A percentile compares a stretch with the other conserved stretches of the same genome.
Evolutionary conservation across 2,113 vertebrate species (phyloP).

Genomic region (Callithrix jacchus): DNA sequence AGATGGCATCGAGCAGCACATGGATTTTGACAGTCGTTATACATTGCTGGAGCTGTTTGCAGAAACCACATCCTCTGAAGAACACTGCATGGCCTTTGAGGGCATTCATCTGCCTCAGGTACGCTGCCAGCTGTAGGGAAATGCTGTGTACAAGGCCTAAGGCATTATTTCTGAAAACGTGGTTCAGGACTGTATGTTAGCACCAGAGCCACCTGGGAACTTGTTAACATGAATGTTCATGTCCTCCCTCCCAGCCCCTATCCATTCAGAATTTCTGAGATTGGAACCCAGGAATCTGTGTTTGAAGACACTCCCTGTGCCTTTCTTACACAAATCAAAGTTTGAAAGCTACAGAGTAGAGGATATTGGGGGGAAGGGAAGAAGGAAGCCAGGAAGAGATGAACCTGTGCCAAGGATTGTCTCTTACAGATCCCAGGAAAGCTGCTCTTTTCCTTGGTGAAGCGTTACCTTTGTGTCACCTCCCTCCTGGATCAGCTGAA

Average conservation of each 20-base stretch:
- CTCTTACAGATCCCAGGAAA: conserved; percentile 93
- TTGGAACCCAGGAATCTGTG: neutral
- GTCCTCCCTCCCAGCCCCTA: too few relatives aligned
- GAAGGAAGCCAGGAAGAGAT: neutral
- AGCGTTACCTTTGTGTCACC: conserved; percentile 93
- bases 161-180: neutral
- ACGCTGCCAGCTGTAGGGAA: neutral
- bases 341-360: neutral
- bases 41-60: conserved; percentile 97
- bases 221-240: neutral
- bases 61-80: conserved; percentile 92
- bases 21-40: conserved; percentile 97
- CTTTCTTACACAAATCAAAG: neutral
- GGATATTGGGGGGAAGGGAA: neutral
- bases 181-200: neutral
- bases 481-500: conserved; percentile 93
- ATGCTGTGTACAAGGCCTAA: neutral
- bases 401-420: neutral
- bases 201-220: neutral
- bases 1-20: conserved; percentile 94
- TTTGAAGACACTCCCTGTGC: neutral
- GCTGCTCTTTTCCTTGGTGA: conserved; percentile 94
- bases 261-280: neutral
- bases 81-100: conserved; percentile 94
- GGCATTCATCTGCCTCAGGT: conserved; percentile 95